Conservation (phyloP, 2,888 invertebrate genomes). For the Aporophyla nigra region DNA sequence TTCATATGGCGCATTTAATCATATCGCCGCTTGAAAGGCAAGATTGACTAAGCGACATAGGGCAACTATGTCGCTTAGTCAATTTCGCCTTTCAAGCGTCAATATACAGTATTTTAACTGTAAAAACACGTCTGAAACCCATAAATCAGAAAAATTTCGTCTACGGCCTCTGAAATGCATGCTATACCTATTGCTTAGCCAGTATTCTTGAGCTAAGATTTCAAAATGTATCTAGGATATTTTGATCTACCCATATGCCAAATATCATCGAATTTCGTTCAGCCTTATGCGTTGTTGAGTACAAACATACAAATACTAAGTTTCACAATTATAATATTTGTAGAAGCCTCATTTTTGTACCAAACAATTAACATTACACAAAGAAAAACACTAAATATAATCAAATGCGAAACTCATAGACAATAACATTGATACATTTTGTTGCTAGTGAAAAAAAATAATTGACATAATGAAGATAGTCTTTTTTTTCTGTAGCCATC, state of each 20-base stretch:
- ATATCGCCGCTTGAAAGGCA: too few relatives aligned
- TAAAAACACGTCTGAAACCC: too few relatives aligned
- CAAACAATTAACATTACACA: constrained; percentile 19
- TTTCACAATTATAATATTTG: background rate
- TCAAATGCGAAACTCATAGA: constrained; percentile 16
- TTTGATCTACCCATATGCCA: background rate
- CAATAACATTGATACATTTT: background rate
- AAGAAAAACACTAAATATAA: constrained; percentile 13
- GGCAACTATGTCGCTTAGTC: too few relatives aligned
- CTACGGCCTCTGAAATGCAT: background rate
- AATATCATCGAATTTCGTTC: background rate
- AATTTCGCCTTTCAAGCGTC: too few relatives aligned
- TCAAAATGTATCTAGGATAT: background rate
- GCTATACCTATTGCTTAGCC: background rate
- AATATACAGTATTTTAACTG: too few relatives aligned
- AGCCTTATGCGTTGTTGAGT: background rate
- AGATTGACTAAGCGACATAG: too few relatives aligned
- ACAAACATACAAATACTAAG: background rate
- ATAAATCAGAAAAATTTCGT: too few relatives aligned
- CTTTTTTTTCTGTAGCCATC: background rate
- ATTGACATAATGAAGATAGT: constrained; percentile 1
- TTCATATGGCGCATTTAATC: too few relatives aligned
- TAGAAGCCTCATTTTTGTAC: background rate
- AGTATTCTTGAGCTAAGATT: background rate
- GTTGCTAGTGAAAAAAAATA: background rate